phyloP scores from a whole-genome alignment of 1,140 invertebrate genomes.

The Cydia amplana region DNA sequence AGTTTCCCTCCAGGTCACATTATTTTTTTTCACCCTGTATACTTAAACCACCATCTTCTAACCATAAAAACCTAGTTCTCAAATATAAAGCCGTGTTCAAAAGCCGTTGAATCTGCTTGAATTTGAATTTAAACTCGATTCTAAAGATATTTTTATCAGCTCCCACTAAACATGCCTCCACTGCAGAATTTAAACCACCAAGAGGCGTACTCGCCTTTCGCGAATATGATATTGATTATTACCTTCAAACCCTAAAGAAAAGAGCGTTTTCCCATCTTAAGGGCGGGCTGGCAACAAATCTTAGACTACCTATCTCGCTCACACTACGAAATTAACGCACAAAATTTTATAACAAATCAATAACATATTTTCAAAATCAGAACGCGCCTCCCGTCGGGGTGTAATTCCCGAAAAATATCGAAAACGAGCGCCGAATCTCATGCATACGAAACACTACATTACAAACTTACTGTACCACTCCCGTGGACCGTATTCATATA shows the following conservation, averaged over 20 bases:
- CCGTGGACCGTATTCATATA: background rate
- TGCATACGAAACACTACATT: conserved; percentile 34
- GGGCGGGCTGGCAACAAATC: no score
- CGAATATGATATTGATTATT: background rate
- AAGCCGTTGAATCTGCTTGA: conserved; percentile 3
- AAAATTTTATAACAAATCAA: no score
- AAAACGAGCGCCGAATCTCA: conserved; percentile 26
- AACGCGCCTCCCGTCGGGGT: background rate
- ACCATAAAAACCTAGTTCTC: background rate
- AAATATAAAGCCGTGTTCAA: conserved; percentile 15
- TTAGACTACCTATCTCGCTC: no score
- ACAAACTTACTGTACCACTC: conserved; percentile 12
- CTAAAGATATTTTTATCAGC: conserved; percentile 30
- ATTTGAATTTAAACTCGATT: conserved; percentile 23
- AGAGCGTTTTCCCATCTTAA: no score
- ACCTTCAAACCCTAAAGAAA: no score
- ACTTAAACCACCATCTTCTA: no score
- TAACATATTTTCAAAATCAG: background rate
- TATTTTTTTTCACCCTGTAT: no score
- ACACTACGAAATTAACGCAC: no score
- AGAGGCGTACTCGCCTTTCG: background rate
- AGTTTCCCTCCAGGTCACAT: no score
- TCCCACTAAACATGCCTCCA: conserved; percentile 8
- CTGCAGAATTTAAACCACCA: conserved; percentile 26
- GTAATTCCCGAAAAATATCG: conserved; percentile 36